Evolutionary conservation across 2,888 invertebrate species (phyloP).

Genomic region (Escarpia spicata): DNA sequence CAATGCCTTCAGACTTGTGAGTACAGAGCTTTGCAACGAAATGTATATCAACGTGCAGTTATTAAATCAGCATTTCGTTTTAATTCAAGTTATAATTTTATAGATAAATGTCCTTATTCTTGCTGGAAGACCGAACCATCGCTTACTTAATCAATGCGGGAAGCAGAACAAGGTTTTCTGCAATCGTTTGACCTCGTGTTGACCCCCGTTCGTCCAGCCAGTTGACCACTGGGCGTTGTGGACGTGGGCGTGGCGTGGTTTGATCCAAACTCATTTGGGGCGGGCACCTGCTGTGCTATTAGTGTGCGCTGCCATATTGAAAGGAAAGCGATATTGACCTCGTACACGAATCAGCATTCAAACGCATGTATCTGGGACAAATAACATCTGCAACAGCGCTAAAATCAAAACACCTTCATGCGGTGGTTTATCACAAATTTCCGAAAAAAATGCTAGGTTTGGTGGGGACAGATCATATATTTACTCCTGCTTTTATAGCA

Average conservation of each 20-base stretch:
- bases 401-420: neutral
- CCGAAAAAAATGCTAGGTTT: neutral
- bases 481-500: no score
- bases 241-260: neutral
- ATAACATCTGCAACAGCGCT: neutral
- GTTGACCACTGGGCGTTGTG: neutral
- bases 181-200: neutral
- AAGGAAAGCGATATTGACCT: neutral
- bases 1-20: no score
- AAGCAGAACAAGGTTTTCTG: neutral
- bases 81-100: no score
- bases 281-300: conserved; percentile 2
- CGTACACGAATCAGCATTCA: neutral
- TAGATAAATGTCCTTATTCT: neutral
- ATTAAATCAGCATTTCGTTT: no score
- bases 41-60: no score
- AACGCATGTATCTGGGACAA: neutral
- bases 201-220: neutral
- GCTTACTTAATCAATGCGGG: neutral
- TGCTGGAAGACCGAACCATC: neutral
- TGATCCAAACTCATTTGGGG: neutral
- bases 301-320: neutral
- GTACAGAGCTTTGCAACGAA: no score
- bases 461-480: no score
- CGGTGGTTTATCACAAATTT: neutral